These are phyloP conservation scores for Eulacestoma nigropectus DNA, from an alignment of 2,113 vertebrate genomes.

Conservation along the genomic window DNA sequence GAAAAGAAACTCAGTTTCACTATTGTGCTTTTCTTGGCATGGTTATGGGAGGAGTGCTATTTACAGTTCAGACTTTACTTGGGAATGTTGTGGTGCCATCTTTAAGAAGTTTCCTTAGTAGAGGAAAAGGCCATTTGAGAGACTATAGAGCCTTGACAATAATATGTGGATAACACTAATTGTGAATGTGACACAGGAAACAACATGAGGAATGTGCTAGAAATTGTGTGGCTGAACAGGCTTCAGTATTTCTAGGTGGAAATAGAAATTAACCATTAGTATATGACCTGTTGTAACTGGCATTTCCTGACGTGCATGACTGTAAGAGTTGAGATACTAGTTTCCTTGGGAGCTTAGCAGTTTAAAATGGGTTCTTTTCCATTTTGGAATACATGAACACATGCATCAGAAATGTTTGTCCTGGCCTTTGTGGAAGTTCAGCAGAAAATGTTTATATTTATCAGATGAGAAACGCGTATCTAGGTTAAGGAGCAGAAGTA, in stretches of 20 bases:
- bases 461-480: not conserved
- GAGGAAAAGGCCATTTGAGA: not conserved
- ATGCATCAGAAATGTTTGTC: not conserved
- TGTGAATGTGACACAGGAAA: not conserved
- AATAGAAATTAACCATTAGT: not conserved
- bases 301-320: slow-evolving; percentile 8
- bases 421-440: not conserved
- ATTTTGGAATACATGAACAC: not conserved
- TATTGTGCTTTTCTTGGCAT: not conserved
- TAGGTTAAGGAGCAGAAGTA: not conserved
- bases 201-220: not conserved
- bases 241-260: not conserved
- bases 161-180: not conserved
- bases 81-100: not conserved
- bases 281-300: not conserved
- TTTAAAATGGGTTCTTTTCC: not conserved
- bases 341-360: not conserved
- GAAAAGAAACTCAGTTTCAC: not conserved
- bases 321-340: not conserved
- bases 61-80: not conserved
- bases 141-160: not conserved
- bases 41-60: not conserved
- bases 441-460: not conserved
- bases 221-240: not conserved
- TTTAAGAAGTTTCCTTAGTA: not conserved